Evolutionary conservation across 2,888 invertebrate species (phyloP).

Genomic region (Cacoxenus indagator): DNA sequence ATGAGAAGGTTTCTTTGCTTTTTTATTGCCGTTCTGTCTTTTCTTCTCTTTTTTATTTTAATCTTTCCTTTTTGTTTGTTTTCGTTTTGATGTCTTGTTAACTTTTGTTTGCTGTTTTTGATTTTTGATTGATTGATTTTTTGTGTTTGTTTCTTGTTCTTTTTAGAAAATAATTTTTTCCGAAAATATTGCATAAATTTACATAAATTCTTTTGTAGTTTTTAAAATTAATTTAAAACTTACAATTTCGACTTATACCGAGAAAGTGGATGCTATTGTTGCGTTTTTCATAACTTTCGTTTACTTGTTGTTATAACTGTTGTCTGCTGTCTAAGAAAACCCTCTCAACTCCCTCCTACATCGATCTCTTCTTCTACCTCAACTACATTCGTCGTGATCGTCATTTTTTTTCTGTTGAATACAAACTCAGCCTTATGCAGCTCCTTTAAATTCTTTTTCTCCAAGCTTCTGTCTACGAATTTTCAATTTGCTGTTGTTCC

Average conservation of each 20-base stretch:
- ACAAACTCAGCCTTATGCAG: conserved; percentile 31
- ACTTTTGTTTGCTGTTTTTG: conserved; percentile 26
- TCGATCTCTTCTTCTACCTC: background rate
- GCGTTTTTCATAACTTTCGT: too few relatives aligned
- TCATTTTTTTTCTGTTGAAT: too few relatives aligned
- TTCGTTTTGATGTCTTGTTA: background rate
- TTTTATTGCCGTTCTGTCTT: background rate
- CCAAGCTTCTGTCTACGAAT: conserved; percentile 34
- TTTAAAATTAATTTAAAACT: conserved; percentile 44
- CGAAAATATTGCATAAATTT: conserved; percentile 32
- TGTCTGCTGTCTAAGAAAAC: conserved; percentile 31
- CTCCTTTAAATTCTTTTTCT: conserved; percentile 41
- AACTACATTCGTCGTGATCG: background rate
- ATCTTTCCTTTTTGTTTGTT: background rate
- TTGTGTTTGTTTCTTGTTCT: conserved; percentile 37
- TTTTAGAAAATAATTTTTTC: conserved; percentile 34
- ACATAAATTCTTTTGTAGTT: conserved; percentile 46
- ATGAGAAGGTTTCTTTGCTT: conserved; percentile 59
- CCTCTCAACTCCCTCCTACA: conserved; percentile 45
- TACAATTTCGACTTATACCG: conserved; percentile 38
- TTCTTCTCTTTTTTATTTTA: background rate
- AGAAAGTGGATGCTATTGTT: conserved; percentile 35
- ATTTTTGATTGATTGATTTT: conserved; percentile 38
- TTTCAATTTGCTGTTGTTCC: conserved; percentile 16
- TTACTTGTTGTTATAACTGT: conserved; percentile 31